Conservation (phyloP, 2,888 invertebrate genomes). For the Coenonympha arcania region DNA sequence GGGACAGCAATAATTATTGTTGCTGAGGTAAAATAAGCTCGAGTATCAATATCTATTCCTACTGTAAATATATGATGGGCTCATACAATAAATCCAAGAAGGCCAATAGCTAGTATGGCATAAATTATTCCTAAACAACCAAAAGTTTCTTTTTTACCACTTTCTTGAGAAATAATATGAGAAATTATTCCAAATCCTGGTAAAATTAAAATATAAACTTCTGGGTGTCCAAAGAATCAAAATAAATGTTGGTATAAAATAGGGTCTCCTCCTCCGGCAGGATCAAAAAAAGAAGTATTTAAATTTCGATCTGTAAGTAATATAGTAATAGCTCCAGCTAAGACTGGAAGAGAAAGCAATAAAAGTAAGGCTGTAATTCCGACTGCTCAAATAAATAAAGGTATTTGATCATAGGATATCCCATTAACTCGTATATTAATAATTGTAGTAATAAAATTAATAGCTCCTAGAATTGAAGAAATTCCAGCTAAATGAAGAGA, state of each 20-base stretch:
- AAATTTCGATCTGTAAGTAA: constrained; percentile 84
- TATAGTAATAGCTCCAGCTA: constrained; percentile 87
- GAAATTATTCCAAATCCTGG: constrained; percentile 88
- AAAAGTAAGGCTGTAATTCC: constrained; percentile 70
- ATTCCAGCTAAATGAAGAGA: constrained; percentile 83
- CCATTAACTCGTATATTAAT: constrained; percentile 79
- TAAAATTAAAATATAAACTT: constrained; percentile 90
- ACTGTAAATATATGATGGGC: constrained; percentile 90
- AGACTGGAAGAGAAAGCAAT: constrained; percentile 80
- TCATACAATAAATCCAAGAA: constrained; percentile 88
- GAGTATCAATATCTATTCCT: constrained; percentile 87
- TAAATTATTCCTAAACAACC: constrained; percentile 84
- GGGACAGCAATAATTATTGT: constrained; percentile 91
- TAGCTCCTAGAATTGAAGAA: constrained; percentile 82
- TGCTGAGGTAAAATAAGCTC: constrained; percentile 87
- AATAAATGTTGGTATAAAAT: constrained; percentile 86
- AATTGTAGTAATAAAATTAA: constrained; percentile 86
- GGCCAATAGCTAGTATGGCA: constrained; percentile 87
- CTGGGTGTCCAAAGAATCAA: constrained; percentile 91
- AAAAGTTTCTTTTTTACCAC: constrained; percentile 83
- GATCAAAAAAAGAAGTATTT: constrained; percentile 87
- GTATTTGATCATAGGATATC: constrained; percentile 77
- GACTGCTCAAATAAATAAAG: constrained; percentile 83
- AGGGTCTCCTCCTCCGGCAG: constrained; percentile 85
- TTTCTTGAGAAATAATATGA: constrained; percentile 83